Percentiles rank a stretch among this genome's conserved stretches.
These are phyloP conservation scores for Diplodus sargus DNA, from an alignment of 2,797 vertebrate species.

Conservation along the genomic window DNA sequence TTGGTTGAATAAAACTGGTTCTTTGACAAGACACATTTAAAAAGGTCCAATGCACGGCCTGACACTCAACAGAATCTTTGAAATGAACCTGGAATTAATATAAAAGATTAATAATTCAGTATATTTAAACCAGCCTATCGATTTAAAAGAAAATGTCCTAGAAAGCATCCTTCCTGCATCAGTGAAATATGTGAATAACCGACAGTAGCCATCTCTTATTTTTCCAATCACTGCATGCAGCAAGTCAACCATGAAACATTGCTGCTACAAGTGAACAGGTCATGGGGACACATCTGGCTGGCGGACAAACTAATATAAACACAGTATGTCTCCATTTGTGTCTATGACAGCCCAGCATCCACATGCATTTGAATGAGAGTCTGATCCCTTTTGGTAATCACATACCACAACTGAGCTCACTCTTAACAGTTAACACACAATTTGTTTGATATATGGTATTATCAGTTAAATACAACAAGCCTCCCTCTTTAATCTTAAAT, in stretches of 20 bases:
- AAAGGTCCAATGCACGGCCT: neutral
- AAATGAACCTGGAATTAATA: neutral
- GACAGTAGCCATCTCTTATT: conserved; percentile 9
- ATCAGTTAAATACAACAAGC: conserved; percentile 29
- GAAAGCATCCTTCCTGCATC: neutral
- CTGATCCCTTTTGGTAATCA: conserved; percentile 38
- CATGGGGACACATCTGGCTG: conserved; percentile 65
- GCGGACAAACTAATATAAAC: conserved; percentile 52
- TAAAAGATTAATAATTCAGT: neutral
- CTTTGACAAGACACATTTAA: neutral
- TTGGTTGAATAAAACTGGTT: neutral
- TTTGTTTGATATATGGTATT: conserved; percentile 24
- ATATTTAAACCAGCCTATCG: neutral
- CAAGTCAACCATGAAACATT: conserved; percentile 39
- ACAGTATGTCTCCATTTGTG: conserved; percentile 48
- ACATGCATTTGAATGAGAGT: conserved; percentile 27
- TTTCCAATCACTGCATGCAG: conserved; percentile 20
- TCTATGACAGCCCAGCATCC: conserved; percentile 34
- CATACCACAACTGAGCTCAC: conserved; percentile 39
- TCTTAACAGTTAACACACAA: conserved; percentile 11
- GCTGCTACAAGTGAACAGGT: conserved; percentile 37
- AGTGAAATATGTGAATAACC: conserved; percentile 15
- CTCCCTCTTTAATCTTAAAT: conserved; percentile 31
- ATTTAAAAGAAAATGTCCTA: neutral
- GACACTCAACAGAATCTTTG: neutral